Conservation (phyloP, 1,140 invertebrate species). For the Ridgeia piscesae region DNA sequence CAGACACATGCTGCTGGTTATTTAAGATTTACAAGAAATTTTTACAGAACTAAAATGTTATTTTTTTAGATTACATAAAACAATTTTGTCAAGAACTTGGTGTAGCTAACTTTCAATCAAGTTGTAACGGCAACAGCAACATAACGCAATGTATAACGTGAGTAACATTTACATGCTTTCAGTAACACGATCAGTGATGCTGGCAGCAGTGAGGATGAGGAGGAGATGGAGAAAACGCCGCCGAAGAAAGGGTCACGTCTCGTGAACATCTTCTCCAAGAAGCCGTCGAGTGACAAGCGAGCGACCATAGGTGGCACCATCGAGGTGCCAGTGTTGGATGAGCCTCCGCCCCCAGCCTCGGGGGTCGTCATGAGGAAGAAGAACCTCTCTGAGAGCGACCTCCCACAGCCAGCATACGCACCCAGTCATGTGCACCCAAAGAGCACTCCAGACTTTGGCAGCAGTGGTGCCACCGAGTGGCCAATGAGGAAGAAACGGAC, state of each 20-base stretch:
- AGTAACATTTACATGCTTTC: background rate
- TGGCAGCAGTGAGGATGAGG: background rate
- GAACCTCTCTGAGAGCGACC: background rate
- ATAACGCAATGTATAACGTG: background rate
- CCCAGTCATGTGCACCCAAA: background rate
- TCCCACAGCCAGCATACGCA: background rate
- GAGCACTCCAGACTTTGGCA: background rate
- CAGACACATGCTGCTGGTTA: too few species aligned
- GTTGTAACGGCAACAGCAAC: background rate
- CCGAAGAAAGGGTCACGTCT: background rate
- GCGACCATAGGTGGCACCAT: background rate
- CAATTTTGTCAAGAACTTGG: too few species aligned
- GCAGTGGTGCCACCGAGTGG: background rate
- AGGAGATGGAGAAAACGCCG: background rate
- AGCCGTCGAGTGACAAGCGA: background rate
- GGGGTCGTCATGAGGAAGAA: background rate
- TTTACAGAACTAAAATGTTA: too few species aligned
- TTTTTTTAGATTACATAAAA: too few species aligned
- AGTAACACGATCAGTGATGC: background rate
- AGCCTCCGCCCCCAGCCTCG: background rate
- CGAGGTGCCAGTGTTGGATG: background rate
- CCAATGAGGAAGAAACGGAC: background rate
- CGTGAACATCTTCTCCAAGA: background rate
- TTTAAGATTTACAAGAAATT: too few species aligned
- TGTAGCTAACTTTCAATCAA: background rate